A percentile compares a stretch with the other conserved stretches of the same genome.
Evolutionary conservation across 2,888 invertebrate genomes (phyloP).

Genomic region (Syrphus vitripennis): DNA sequence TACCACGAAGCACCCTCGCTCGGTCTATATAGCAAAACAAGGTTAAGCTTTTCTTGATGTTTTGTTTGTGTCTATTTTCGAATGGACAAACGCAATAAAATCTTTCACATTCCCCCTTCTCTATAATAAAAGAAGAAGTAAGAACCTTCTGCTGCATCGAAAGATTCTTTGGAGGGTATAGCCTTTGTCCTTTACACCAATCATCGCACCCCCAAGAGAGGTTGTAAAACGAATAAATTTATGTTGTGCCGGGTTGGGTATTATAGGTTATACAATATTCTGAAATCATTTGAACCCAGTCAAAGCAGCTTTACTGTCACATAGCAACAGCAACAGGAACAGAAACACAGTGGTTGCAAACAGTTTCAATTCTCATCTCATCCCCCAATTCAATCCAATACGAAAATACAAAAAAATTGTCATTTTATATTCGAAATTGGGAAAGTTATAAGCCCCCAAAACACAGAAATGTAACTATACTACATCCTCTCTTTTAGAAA

Average conservation of each 20-base stretch:
- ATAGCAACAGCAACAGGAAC: conserved; percentile 67
- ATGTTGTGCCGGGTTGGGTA: conserved; percentile 26
- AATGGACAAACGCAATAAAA: conserved; percentile 59
- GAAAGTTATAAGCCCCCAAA: conserved; percentile 64
- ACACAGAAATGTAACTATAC: conserved; percentile 33
- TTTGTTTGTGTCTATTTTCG: not conserved
- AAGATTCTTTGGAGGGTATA: not conserved
- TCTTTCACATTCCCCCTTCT: conserved; percentile 39
- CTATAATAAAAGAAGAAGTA: too few species aligned
- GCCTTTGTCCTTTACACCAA: conserved; percentile 9
- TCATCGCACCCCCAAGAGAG: conserved; percentile 10
- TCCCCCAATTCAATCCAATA: not conserved
- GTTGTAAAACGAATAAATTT: conserved; percentile 52
- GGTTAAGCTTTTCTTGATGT: conserved; percentile 2
- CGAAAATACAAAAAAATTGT: conserved; percentile 49
- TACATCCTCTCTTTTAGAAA: not conserved
- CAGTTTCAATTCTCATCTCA: conserved; percentile 22
- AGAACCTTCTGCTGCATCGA: not conserved
- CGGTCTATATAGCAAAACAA: not conserved
- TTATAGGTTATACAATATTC: too few species aligned
- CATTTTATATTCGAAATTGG: conserved; percentile 66
- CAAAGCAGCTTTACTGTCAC: conserved; percentile 10
- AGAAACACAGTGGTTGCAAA: too few species aligned
- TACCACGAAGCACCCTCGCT: not conserved
- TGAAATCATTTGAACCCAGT: not conserved